phyloP scores from a whole-genome alignment of 2,113 vertebrate genomes.

The Heteronetta atricapilla region DNA sequence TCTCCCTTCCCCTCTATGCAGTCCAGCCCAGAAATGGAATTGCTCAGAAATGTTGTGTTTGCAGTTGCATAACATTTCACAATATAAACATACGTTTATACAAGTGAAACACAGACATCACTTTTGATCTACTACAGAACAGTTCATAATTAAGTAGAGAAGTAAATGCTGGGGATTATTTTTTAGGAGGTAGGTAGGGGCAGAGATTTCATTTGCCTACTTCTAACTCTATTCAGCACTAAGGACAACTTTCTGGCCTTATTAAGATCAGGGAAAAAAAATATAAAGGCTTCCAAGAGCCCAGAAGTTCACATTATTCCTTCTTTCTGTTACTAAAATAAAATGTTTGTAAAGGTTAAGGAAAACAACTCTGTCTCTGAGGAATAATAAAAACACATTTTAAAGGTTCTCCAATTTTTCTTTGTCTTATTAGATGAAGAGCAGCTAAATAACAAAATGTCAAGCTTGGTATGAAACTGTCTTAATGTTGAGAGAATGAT shows the following conservation, averaged over 20 bases:
- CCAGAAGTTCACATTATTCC: background rate
- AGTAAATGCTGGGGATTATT: background rate
- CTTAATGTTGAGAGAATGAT: background rate
- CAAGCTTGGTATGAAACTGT: slow-evolving; percentile 6
- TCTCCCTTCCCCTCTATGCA: background rate
- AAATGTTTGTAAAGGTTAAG: slow-evolving; percentile 51
- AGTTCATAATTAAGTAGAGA: background rate
- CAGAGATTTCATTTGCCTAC: background rate
- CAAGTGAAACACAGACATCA: background rate
- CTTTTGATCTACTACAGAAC: background rate
- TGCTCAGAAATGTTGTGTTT: background rate
- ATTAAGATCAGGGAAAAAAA: background rate
- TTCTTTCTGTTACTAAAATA: slow-evolving; percentile 21
- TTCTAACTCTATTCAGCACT: background rate
- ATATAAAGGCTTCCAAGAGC: background rate
- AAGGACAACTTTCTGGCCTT: background rate
- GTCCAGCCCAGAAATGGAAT: background rate
- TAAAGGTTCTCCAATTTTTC: slow-evolving; percentile 36
- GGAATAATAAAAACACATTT: background rate
- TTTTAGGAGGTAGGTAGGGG: background rate
- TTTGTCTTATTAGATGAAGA: slow-evolving; percentile 37
- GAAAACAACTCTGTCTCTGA: slow-evolving; percentile 38
- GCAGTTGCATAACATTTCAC: background rate
- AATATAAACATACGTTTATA: too few relatives aligned
- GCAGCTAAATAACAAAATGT: slow-evolving; percentile 41